These are phyloP conservation scores for Sinotaia quadrata DNA, from an alignment of 2,888 invertebrate genomes.

Conservation along the genomic window DNA sequence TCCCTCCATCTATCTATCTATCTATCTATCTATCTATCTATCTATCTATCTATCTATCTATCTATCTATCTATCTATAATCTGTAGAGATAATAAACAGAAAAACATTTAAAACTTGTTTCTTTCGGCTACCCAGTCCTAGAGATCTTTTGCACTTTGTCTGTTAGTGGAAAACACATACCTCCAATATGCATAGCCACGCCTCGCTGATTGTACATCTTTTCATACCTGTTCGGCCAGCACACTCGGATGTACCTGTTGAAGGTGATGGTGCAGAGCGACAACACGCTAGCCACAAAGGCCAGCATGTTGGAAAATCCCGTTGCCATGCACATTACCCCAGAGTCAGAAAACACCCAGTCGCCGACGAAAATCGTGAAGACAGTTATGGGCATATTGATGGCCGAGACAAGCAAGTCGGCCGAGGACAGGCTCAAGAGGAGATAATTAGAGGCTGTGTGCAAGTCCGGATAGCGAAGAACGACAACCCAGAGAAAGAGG, in stretches of 20 bases:
- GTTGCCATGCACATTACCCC: constrained; percentile 45
- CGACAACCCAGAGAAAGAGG: constrained; percentile 53
- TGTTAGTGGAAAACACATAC: constrained; percentile 41
- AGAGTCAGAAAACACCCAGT: constrained; percentile 1
- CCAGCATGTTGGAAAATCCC: constrained; percentile 64
- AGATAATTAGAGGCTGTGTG: constrained; percentile 51
- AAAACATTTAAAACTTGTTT: no score
- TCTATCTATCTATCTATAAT: no score
- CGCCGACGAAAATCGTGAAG: constrained; percentile 40
- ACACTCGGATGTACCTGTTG: constrained; percentile 65
- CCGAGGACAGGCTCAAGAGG: constrained; percentile 56
- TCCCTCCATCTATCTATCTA: no score
- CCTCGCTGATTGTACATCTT: constrained; percentile 54
- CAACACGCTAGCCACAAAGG: constrained; percentile 64
- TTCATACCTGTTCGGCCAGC: constrained; percentile 49
- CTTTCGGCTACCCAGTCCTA: no score
- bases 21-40: not conserved
- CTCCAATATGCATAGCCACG: constrained; percentile 40
- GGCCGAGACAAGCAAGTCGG: constrained; percentile 61
- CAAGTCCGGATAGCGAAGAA: constrained; percentile 43
- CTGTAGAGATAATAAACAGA: no score
- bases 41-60: no score
- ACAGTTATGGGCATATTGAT: constrained; percentile 62
- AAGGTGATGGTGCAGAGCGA: constrained; percentile 65
- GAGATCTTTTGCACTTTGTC: no score